phyloP scores from a whole-genome alignment of 2,888 invertebrate species.

The Heliconius ismenius region DNA sequence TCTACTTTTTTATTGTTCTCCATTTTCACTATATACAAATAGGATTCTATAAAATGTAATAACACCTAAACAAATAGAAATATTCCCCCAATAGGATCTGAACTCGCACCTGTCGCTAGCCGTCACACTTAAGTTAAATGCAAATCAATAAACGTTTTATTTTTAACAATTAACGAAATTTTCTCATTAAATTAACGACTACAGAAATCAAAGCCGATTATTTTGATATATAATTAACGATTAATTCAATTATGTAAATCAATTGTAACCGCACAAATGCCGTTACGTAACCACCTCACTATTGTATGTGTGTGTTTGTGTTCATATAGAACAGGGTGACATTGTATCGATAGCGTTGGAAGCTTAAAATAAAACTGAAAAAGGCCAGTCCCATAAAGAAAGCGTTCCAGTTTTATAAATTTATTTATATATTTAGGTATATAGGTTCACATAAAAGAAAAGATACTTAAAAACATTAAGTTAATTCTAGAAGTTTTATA shows the following conservation, averaged over 20 bases:
- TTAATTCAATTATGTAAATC: constrained; percentile 8
- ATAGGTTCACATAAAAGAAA: too few species aligned
- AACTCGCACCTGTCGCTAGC: not conserved
- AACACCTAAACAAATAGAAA: not conserved
- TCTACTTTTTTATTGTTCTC: too few species aligned
- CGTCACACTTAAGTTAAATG: not conserved
- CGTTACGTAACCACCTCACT: constrained; percentile 1
- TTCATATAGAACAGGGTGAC: not conserved
- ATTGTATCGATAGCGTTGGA: constrained; percentile 5
- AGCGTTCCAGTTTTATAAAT: not conserved
- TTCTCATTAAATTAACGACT: not conserved
- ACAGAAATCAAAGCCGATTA: not conserved
- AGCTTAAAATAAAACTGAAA: constrained; percentile 8
- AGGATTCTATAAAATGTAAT: not conserved
- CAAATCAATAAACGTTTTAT: not conserved
- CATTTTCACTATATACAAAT: too few species aligned
- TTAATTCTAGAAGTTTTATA: not conserved
- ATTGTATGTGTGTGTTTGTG: not conserved
- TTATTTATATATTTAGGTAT: not conserved
- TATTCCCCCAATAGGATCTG: not conserved
- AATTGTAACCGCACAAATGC: constrained; percentile 7
- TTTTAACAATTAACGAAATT: not conserved
- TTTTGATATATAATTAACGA: not conserved
- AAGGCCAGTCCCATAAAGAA: not conserved
- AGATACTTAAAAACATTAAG: not conserved